phyloP scores from a whole-genome alignment of 2,113 vertebrate genomes.

The Glaucidium brasilianum region DNA sequence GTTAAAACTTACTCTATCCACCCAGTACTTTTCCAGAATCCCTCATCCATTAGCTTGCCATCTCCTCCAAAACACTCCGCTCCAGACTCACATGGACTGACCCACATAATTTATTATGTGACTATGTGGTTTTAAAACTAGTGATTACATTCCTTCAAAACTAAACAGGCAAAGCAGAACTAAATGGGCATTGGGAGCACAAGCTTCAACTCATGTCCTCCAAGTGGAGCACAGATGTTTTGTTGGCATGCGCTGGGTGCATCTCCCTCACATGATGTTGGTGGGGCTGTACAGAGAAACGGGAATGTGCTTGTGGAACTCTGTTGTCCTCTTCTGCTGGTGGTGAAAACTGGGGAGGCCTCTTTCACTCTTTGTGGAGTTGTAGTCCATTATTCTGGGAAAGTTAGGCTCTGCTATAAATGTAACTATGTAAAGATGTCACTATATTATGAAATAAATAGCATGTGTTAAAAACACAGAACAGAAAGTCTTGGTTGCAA shows the following conservation, averaged over 20 bases:
- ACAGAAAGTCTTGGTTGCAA: not conserved
- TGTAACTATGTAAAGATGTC: not conserved
- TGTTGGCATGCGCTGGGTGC: not conserved
- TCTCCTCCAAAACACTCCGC: not conserved
- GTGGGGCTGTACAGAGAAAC: not conserved
- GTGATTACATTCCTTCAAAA: not conserved
- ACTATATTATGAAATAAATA: not conserved
- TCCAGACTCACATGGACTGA: not conserved
- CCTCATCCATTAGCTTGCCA: not conserved
- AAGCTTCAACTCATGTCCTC: not conserved
- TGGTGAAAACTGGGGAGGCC: not conserved
- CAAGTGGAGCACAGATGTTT: not conserved
- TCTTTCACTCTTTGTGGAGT: not conserved
- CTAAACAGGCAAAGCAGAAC: not conserved
- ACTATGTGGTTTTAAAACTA: not conserved
- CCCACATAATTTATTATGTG: not conserved
- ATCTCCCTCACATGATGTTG: not conserved
- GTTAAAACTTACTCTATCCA: not conserved
- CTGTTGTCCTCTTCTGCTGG: not conserved
- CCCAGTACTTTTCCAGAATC: not conserved
- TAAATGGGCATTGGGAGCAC: no score
- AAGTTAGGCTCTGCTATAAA: not conserved
- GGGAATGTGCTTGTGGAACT: not conserved
- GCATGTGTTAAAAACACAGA: not conserved
- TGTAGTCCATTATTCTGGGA: not conserved